These are phyloP conservation scores for Agrypnia vestita DNA, from an alignment of 1,140 invertebrate genomes.

Conservation along the genomic window DNA sequence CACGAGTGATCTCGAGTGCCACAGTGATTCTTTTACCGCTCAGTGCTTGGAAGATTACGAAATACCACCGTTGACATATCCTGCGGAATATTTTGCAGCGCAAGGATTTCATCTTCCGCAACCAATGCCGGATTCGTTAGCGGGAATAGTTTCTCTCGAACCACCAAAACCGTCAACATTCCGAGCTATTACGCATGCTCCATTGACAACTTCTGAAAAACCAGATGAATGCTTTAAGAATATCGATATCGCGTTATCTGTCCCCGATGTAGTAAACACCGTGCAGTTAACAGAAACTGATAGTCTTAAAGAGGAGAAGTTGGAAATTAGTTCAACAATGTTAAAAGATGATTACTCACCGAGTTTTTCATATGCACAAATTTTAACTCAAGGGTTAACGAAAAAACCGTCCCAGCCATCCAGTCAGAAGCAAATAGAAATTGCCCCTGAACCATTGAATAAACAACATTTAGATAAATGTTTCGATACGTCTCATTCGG, in stretches of 20 bases:
- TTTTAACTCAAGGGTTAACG: conserved; percentile 79
- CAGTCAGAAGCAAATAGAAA: conserved; percentile 63
- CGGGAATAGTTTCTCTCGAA: conserved; percentile 21
- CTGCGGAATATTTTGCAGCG: conserved; percentile 59
- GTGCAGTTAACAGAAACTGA: background rate
- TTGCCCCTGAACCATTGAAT: background rate
- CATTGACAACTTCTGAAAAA: too few relatives aligned
- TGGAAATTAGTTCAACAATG: background rate
- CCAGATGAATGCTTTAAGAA: background rate
- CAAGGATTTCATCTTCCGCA: conserved; percentile 59
- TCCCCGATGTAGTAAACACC: background rate
- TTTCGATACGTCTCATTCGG: conserved; percentile 63
- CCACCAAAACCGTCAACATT: conserved; percentile 13
- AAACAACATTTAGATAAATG: conserved; percentile 3
- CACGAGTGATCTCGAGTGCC: background rate
- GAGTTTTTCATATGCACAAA: conserved; percentile 81
- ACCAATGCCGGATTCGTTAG: conserved; percentile 55
- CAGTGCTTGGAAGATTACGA: conserved; percentile 51
- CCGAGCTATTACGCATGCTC: background rate
- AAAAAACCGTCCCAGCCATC: conserved; percentile 74
- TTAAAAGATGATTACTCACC: conserved; percentile 63
- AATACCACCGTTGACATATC: conserved; percentile 55
- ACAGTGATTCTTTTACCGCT: background rate
- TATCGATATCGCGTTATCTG: conserved; percentile 17
- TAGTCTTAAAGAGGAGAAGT: conserved; percentile 4